Conservation (phyloP, 2,113 vertebrate species). For the Anseranas semipalmata region DNA sequence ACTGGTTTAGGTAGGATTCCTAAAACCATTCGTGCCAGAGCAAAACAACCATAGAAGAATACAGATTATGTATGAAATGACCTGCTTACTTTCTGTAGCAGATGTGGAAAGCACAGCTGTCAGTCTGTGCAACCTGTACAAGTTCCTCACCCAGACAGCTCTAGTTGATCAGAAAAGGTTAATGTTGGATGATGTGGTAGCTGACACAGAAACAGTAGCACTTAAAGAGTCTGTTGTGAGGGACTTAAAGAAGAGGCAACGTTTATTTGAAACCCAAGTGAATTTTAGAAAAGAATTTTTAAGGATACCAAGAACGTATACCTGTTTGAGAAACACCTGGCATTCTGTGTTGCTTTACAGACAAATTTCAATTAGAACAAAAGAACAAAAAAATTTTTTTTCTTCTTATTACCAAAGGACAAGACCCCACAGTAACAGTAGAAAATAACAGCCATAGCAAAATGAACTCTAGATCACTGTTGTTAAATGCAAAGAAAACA, state of each 20-base stretch:
- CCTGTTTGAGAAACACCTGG: background rate
- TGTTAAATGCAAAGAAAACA: background rate
- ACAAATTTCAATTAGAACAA: background rate
- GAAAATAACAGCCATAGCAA: background rate
- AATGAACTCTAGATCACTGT: background rate
- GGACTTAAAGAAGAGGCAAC: background rate
- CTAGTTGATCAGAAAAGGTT: background rate
- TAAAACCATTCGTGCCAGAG: background rate
- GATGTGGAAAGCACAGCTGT: background rate
- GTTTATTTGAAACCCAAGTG: background rate
- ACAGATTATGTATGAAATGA: background rate
- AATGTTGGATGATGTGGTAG: background rate
- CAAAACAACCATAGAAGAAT: background rate
- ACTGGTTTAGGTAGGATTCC: background rate
- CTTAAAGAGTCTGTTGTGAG: background rate
- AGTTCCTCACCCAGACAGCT: background rate
- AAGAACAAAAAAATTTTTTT: background rate
- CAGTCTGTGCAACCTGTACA: background rate
- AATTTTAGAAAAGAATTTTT: background rate
- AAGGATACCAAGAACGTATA: background rate
- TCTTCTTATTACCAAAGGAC: background rate
- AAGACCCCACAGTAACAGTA: background rate
- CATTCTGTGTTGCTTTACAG: background rate
- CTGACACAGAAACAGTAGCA: background rate
- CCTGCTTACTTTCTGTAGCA: background rate